A percentile compares a stretch with the other conserved stretches of the same genome.
Evolutionary conservation across 2,113 vertebrate species (phyloP).

Genomic region (Myotis lucifugus): DNA sequence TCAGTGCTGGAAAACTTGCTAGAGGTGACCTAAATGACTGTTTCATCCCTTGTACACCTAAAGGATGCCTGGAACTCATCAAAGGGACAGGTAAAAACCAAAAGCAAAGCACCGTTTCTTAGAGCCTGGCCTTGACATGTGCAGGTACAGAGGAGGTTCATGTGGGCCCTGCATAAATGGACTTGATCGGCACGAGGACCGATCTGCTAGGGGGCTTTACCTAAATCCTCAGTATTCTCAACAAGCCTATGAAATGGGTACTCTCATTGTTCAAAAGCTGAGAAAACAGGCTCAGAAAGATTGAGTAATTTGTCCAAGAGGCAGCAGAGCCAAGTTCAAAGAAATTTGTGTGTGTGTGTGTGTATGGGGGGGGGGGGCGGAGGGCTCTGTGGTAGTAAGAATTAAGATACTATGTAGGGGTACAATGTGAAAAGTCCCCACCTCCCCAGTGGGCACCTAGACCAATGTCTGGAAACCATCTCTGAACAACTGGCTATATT

Average conservation of each 20-base stretch:
- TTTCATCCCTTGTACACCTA: conserved; percentile 97
- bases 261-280: background rate
- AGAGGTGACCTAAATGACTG: conserved; percentile 95
- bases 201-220: background rate
- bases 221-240: background rate
- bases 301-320: background rate
- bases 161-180: background rate
- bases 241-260: background rate
- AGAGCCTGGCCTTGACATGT: background rate
- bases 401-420: background rate
- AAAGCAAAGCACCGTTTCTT: background rate
- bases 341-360: background rate
- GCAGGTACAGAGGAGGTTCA: background rate
- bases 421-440: background rate
- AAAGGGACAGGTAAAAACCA: conserved; percentile 88
- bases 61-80: conserved; percentile 98
- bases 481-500: background rate
- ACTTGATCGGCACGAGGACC: background rate
- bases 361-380: too few species aligned
- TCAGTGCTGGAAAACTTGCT: conserved; percentile 96
- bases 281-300: background rate
- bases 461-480: conserved; percentile 32
- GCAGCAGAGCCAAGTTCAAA: conserved; percentile 29
- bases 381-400: background rate
- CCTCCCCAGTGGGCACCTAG: background rate